A percentile compares a stretch with the other conserved stretches of the same genome.
These are phyloP conservation scores for Camelus dromedarius DNA, from an alignment of 2,113 vertebrate species.

Conservation along the genomic window DNA sequence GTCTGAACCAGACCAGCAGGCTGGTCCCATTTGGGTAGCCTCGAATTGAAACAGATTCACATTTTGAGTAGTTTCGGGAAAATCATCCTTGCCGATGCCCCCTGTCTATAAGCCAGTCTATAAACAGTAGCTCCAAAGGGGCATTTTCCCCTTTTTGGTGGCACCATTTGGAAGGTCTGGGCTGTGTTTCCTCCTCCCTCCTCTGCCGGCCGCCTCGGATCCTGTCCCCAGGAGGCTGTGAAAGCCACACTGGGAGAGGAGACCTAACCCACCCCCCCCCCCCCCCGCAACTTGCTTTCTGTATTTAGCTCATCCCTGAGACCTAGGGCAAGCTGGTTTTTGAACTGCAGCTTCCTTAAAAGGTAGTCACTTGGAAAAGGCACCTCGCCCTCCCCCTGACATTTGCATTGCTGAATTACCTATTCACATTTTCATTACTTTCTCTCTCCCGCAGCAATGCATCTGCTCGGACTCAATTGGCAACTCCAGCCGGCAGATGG, in stretches of 20 bases:
- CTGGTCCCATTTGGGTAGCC: neutral
- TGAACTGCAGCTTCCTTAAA: conserved; percentile 30
- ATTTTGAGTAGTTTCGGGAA: neutral
- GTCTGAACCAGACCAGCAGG: neutral
- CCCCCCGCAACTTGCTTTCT: neutral
- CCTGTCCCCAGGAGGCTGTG: neutral
- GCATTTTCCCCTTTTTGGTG: accelerated
- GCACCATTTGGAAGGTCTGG: neutral
- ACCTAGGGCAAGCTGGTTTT: neutral
- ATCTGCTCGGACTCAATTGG: conserved; percentile 98
- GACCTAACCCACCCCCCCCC: neutral
- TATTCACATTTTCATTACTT: conserved; percentile 80
- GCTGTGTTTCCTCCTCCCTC: neutral
- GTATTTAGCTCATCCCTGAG: neutral
- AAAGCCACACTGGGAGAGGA: neutral
- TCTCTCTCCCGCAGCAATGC: conserved; percentile 94
- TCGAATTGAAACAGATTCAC: neutral
- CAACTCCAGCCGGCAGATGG: conserved; percentile 97
- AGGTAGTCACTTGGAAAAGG: neutral
- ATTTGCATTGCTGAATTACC: conserved; percentile 69
- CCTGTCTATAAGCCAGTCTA: neutral
- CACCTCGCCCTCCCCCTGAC: conserved; percentile 65
- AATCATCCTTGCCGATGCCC: neutral
- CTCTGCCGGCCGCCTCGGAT: accelerated
- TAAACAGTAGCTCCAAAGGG: neutral